These are phyloP conservation scores for Drosophila repletoides DNA, from an alignment of 1,140 invertebrate species.

Conservation along the genomic window DNA sequence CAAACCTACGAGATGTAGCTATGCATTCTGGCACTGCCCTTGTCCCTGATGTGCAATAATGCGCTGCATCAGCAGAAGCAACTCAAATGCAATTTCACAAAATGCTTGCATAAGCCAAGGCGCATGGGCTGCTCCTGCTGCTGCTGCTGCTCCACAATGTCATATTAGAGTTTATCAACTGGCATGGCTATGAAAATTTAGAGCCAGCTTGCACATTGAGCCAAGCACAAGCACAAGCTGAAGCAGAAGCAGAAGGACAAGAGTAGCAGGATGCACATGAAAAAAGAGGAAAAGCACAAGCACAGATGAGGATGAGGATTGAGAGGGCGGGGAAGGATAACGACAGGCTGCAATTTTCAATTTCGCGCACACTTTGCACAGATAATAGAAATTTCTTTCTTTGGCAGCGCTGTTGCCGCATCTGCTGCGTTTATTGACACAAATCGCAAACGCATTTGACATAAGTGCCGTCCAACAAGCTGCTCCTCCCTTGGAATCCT, in stretches of 20 bases:
- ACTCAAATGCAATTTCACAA: constrained; percentile 72
- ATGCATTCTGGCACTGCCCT: not conserved
- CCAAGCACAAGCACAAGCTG: too few species aligned
- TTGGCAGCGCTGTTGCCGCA: constrained; percentile 18
- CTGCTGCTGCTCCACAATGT: constrained; percentile 53
- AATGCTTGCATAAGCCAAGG: constrained; percentile 73
- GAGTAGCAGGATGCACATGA: not conserved
- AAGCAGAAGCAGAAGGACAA: too few species aligned
- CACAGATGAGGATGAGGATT: too few species aligned
- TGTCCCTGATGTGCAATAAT: constrained; percentile 53
- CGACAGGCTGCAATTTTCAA: constrained; percentile 68
- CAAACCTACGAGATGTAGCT: not conserved
- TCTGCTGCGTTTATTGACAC: constrained; percentile 69
- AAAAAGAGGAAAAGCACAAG: not conserved
- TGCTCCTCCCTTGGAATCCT: constrained; percentile 6
- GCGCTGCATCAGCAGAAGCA: constrained; percentile 55
- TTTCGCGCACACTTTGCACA: constrained; percentile 78
- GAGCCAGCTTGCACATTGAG: constrained; percentile 38
- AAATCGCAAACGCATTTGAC: constrained; percentile 79
- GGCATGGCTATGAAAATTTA: constrained; percentile 73
- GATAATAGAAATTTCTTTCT: constrained; percentile 79
- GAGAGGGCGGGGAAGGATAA: not conserved
- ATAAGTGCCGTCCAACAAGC: constrained; percentile 68
- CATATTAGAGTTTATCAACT: constrained; percentile 79
- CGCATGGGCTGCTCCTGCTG: constrained; percentile 13